phyloP scores from a whole-genome alignment of 2,113 vertebrate genomes.

The Synodontis membranacea region DNA sequence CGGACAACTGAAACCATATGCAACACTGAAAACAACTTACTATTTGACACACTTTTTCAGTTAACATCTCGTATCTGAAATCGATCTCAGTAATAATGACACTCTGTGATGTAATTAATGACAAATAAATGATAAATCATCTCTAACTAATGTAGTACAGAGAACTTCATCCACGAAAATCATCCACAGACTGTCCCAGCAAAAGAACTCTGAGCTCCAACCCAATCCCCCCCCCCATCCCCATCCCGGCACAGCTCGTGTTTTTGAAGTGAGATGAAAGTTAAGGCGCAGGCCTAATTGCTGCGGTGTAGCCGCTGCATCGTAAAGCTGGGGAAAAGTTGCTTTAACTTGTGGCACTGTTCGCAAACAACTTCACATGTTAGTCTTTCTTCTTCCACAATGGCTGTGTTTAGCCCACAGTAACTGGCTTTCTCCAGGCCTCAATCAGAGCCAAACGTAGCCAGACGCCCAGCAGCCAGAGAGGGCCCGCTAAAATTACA shows the following conservation, averaged over 20 bases:
- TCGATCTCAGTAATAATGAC: not conserved
- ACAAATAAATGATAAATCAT: constrained; percentile 8
- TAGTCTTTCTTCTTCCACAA: constrained; percentile 68
- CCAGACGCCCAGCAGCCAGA: constrained; percentile 41
- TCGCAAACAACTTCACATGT: constrained; percentile 62
- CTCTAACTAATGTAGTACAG: not conserved
- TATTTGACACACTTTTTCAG: not conserved
- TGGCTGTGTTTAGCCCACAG: constrained; percentile 65
- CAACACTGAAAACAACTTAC: constrained; percentile 15
- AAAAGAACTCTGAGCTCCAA: not conserved
- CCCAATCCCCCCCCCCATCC: no score
- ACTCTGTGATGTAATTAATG: constrained; percentile 3
- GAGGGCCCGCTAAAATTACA: constrained; percentile 57
- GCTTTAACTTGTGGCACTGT: constrained; percentile 66
- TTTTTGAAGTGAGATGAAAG: constrained; percentile 75
- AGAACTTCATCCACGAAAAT: constrained; percentile 20
- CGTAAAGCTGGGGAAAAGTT: constrained; percentile 66
- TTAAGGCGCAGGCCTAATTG: constrained; percentile 73
- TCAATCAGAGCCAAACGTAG: constrained; percentile 51
- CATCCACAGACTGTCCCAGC: constrained; percentile 39
- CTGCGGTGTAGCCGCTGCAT: constrained; percentile 69
- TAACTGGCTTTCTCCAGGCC: constrained; percentile 51
- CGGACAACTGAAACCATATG: not conserved
- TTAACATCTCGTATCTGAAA: not conserved
- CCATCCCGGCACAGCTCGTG: constrained; percentile 57